Evolutionary conservation across 1,140 invertebrate genomes (phyloP).

Genomic region (Pomacea maculata): DNA sequence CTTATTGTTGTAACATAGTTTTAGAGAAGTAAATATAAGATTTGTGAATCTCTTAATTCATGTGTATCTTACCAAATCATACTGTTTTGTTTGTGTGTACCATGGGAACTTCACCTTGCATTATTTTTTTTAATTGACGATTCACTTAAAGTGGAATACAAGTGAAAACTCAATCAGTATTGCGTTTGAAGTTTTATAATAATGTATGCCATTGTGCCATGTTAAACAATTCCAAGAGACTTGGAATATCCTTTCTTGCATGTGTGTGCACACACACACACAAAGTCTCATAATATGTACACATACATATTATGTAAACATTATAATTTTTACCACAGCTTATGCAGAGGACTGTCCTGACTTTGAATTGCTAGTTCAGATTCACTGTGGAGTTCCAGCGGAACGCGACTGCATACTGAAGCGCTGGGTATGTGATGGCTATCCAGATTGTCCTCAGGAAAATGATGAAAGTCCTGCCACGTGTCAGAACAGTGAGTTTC

Average conservation of each 20-base stretch:
- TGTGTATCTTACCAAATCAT: no score
- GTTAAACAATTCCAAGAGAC: no score
- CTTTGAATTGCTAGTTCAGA: neutral
- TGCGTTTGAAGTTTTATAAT: no score
- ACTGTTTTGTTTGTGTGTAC: no score
- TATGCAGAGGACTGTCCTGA: slow-evolving; percentile 13
- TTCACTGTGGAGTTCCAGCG: slow-evolving; percentile 23
- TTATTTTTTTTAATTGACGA: no score
- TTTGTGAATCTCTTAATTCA: no score
- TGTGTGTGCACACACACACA: neutral
- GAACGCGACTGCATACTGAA: slow-evolving; percentile 18
- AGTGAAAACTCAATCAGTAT: no score
- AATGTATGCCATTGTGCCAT: no score
- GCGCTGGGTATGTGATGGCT: slow-evolving; percentile 20
- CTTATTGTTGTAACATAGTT: no score
- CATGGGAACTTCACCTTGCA: no score
- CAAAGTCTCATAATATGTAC: neutral
- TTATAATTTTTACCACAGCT: slow-evolving; percentile 16
- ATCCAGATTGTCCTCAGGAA: slow-evolving; percentile 19
- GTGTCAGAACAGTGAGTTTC: slow-evolving; percentile 15
- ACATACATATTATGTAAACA: neutral
- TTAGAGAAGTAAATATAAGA: no score
- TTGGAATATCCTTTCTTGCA: neutral
- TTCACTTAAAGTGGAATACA: no score
- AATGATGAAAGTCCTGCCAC: slow-evolving; percentile 25